Evolutionary conservation across 2,888 invertebrate species (phyloP), one percentile per base, ranked within the genome.

Genomic region (Busseola fusca): DNA sequence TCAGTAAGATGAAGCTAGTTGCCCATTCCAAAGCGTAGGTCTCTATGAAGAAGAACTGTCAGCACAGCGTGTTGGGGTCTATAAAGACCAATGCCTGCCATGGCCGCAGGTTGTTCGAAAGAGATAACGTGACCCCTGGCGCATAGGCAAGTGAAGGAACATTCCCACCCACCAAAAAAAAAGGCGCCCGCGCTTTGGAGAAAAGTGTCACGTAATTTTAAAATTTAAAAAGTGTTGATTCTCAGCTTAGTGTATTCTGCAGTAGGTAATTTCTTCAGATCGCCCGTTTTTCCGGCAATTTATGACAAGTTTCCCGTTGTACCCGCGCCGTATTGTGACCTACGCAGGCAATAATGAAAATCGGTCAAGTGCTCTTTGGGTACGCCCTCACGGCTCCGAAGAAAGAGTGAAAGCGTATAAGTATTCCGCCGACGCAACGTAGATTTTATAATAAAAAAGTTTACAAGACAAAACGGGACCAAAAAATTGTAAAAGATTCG

Each of bases 351-450:
- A 67, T 67, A 74, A 66, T 48, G 56, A 1, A 74, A 67, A 60
- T 67, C 74, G 74, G 74, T 67, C 74, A 74, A 74, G 74, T 74
- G 74, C 34, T 74, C 37, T 34, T 70, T 34, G 74, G 48, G 42
- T 16, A 25, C 56, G 40, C 18, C 37, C 60, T 42, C 14, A 34
- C 3, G n/a, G 48, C 3, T 66, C 25, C n/a, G 12, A n/a, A 40
- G 14, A 42, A 34, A 52, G 34, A 58, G 9, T 40, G 40, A 14
- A 16, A 30, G 30, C 5, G 21, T 27, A 12, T 21, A 45, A 54
- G 18, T 48, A 27, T 21, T 34, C 5, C 27, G 14, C 5, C 27
- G 14, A 5, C 27, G 12, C 3, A 18, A 18, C 67, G 27, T 50
- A 37, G 4, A 12, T 16, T 48, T 21, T 48, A 25, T 37, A 34